Base-by-base conservation (phyloP, 2,797 vertebrate species). In the Diplodus sargus region DNA sequence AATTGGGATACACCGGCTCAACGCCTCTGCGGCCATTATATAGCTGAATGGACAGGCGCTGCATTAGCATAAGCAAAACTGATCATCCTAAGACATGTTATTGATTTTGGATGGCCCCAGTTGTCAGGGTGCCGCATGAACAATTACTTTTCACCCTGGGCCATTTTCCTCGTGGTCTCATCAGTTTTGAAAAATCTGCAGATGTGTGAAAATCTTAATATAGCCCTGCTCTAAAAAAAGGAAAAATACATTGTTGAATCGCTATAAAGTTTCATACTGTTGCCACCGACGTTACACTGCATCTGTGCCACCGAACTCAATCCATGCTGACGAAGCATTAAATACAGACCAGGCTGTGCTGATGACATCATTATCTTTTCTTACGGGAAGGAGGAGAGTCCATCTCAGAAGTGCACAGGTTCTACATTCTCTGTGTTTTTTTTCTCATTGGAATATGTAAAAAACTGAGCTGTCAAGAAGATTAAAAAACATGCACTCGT, bases 11-110 rank as follows among this genome's bases (percentile, higher is more conserved):
- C 74, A 83, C 56, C 22, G 7, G 74, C 85, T 83, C 74, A 28
- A 85, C 78, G 57, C 84, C 77, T 83, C 78, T 84, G 85, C 85
- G 86, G 78, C 82, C 85, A 84, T 91, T 89, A 87, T 80, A 72
- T 70, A 86, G 61, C 74, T 56, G 76, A 83, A 74, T 28, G 81
- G 78, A 83, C 74, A 82, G 72, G 59, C 1, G 9, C 61, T 18
- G 79, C 64, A 52, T 87, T 85, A 82, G 81, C 87, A 86, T 83
- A 76, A 82, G 79, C 61, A 79, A 70, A 88, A 85, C 59, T 74
- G 87, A 80, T 85, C 62, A 78, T 84, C 78, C 69, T 28, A 70
- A 75, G 53, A 80, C 45, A 49, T 64, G 58, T 54, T 86, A 83
- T 90, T 81, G 86, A 87, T 91, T 91, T 64, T 70, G 67, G 56